Percentiles rank a stretch among this genome's conserved stretches.
Conservation (phyloP, 2,113 vertebrate species). For the Melospiza georgiana region DNA sequence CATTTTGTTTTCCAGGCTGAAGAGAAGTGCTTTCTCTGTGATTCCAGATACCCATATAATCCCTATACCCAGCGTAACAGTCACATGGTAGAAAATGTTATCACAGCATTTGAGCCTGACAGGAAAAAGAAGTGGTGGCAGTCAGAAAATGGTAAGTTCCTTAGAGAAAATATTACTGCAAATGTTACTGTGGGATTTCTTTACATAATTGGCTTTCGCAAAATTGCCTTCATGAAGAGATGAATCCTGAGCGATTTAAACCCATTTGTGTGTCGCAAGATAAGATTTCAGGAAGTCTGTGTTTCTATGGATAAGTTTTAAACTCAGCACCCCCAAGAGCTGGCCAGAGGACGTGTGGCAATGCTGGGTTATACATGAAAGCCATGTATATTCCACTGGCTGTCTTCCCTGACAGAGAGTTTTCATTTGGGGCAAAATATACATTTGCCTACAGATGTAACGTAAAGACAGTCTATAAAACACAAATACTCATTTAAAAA, state of each 20-base stretch:
- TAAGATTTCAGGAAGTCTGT: neutral
- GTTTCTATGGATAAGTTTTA: neutral
- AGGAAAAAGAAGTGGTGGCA: conserved; percentile 90
- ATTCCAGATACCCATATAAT: conserved; percentile 81
- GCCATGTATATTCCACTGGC: neutral
- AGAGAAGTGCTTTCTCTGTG: conserved; percentile 88
- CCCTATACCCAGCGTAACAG: conserved; percentile 76
- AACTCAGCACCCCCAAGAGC: neutral
- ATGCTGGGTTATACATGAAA: neutral
- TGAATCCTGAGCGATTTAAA: neutral
- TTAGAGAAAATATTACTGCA: neutral
- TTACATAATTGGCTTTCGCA: neutral
- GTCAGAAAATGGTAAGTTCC: conserved; percentile 84
- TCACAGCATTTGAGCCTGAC: conserved; percentile 80
- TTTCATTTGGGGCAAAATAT: neutral
- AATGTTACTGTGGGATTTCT: neutral
- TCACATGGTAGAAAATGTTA: conserved; percentile 84
- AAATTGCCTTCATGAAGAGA: neutral
- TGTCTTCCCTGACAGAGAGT: neutral
- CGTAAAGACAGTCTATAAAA: neutral
- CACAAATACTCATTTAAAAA: neutral
- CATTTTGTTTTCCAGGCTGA: conserved; percentile 73
- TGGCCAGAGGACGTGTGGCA: neutral
- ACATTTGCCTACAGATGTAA: neutral
- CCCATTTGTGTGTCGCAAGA: neutral